Evolutionary conservation across 2,113 vertebrate species (phyloP).

Genomic region (Chascanopsetta lugubris): DNA sequence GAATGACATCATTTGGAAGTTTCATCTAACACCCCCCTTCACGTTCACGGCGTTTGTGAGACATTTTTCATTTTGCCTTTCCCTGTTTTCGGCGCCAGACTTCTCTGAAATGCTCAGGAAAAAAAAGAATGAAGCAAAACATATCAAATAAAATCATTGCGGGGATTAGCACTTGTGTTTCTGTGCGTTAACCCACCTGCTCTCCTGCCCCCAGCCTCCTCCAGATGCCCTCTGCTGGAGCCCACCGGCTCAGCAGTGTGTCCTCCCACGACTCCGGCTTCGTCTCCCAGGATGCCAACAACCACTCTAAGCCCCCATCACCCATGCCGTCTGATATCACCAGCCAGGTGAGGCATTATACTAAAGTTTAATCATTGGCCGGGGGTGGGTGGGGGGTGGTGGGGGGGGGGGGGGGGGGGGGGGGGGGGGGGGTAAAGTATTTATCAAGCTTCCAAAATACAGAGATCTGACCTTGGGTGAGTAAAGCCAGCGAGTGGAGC

Average conservation of each 20-base stretch:
- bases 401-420: too few species aligned
- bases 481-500: constrained; percentile 65
- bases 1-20: constrained; percentile 47
- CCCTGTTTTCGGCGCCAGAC: constrained; percentile 4
- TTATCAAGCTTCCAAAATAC: constrained; percentile 69
- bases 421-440: constrained; percentile 72
- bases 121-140: too few species aligned
- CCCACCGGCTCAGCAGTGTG: constrained; percentile 96
- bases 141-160: too few species aligned
- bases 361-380: constrained; percentile 8
- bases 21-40: constrained; percentile 7
- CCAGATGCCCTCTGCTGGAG: constrained; percentile 85
- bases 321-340: constrained; percentile 98
- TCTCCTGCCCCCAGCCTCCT: constrained; percentile 84
- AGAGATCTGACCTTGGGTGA: constrained; percentile 73
- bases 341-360: constrained; percentile 88
- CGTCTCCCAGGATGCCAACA: constrained; percentile 92
- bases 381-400: too few species aligned
- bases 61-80: constrained; percentile 24
- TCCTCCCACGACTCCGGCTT: constrained; percentile 99
- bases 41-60: constrained; percentile 39
- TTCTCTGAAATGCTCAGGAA: not conserved
- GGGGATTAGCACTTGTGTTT: too few species aligned
- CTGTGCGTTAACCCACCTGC: not conserved
- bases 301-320: constrained; percentile 95